phyloP scores from a whole-genome alignment of 2,888 invertebrate species.

The Parnassius smintheus region DNA sequence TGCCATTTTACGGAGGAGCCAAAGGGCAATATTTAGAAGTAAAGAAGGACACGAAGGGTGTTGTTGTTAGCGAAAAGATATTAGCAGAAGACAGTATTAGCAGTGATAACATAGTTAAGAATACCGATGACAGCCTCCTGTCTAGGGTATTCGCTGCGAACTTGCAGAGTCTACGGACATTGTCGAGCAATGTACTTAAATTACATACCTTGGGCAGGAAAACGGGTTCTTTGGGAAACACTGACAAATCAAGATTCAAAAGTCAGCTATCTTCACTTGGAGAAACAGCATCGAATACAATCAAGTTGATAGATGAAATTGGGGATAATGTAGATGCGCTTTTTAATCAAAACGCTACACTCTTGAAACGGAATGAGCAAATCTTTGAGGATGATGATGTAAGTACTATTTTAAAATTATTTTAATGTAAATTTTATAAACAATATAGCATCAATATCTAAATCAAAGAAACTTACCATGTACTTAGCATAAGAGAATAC shows the following conservation, averaged over 20 bases:
- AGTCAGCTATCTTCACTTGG: slow-evolving; percentile 78
- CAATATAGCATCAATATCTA: too few species aligned
- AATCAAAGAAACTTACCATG: too few species aligned
- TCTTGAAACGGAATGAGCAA: slow-evolving; percentile 47
- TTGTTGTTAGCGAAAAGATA: slow-evolving; percentile 70
- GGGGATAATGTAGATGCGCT: slow-evolving; percentile 74
- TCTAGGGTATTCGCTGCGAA: slow-evolving; percentile 75
- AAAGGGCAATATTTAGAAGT: slow-evolving; percentile 85
- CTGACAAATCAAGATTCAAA: slow-evolving; percentile 80
- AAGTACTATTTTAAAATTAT: slow-evolving; percentile 35
- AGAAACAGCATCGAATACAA: slow-evolving; percentile 80
- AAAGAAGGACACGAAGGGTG: slow-evolving; percentile 76
- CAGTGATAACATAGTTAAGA: slow-evolving; percentile 63
- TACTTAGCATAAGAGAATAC: too few species aligned
- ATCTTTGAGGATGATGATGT: slow-evolving; percentile 54
- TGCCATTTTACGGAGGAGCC: slow-evolving; percentile 87
- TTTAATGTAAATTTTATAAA: background rate
- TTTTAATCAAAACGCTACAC: slow-evolving; percentile 54
- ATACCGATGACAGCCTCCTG: slow-evolving; percentile 62
- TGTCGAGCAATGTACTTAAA: slow-evolving; percentile 80
- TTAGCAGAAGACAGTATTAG: slow-evolving; percentile 70
- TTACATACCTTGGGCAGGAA: slow-evolving; percentile 83
- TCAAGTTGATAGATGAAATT: slow-evolving; percentile 78
- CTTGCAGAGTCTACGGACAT: slow-evolving; percentile 79
- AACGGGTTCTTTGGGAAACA: slow-evolving; percentile 75